Conservation (phyloP, 2,113 vertebrate genomes). For the Ophiodon elongatus region DNA sequence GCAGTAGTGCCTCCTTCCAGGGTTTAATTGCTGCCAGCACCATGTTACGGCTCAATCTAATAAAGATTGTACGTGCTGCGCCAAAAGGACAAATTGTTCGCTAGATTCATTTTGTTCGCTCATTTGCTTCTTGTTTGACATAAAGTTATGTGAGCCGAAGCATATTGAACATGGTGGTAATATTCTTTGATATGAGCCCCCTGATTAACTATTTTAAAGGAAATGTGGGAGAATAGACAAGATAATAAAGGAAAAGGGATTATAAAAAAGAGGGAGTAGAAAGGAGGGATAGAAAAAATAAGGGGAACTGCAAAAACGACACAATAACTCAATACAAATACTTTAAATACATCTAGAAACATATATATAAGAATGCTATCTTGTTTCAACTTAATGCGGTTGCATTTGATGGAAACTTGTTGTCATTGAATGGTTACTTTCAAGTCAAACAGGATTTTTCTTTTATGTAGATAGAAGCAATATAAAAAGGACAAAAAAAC, state of each 20-base stretch:
- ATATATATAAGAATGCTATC: background rate
- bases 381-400: background rate
- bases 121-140: slow-evolving; percentile 69
- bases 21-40: slow-evolving; percentile 75
- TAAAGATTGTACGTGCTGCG: slow-evolving; percentile 74
- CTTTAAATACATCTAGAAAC: background rate
- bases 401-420: background rate
- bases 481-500: too few relatives aligned
- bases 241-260: background rate
- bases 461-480: too few relatives aligned
- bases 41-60: slow-evolving; percentile 78
- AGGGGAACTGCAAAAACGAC: background rate
- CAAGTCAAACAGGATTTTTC: too few relatives aligned
- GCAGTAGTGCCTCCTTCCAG: slow-evolving; percentile 59
- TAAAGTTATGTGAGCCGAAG: slow-evolving; percentile 69
- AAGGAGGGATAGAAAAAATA: background rate
- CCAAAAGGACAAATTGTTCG: slow-evolving; percentile 76
- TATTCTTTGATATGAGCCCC: slow-evolving; percentile 46
- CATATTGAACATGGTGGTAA: slow-evolving; percentile 70
- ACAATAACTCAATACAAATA: background rate
- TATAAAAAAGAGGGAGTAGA: background rate
- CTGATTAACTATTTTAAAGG: slow-evolving; percentile 61
- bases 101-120: slow-evolving; percentile 57
- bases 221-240: background rate
- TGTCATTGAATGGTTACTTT: background rate